Percentiles rank a stretch among this genome's conserved stretches.
Evolutionary conservation across 2,888 invertebrate species (phyloP).

Genomic region (Lochmaea crataegi): DNA sequence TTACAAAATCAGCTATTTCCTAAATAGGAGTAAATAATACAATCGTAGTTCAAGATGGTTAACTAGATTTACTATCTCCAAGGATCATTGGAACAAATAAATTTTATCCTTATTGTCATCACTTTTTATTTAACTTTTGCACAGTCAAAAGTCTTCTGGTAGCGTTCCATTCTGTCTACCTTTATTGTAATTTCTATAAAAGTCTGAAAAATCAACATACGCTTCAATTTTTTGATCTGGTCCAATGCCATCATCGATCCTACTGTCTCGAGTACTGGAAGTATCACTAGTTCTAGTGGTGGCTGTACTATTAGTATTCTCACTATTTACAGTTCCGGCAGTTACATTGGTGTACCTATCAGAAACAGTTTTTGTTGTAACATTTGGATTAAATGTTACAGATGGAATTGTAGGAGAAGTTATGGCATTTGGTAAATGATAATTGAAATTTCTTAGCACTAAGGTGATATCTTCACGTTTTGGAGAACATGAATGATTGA

Average conservation of each 20-base stretch:
- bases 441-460: conserved; percentile 87
- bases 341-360: conserved; percentile 43
- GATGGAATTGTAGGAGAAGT: conserved; percentile 68
- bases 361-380: conserved; percentile 49
- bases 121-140: background rate
- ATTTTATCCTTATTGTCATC: background rate
- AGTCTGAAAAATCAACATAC: conserved; percentile 88
- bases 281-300: conserved; percentile 61
- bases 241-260: conserved; percentile 66
- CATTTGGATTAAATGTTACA: conserved; percentile 72
- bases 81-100: too few species aligned
- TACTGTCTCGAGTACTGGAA: conserved; percentile 54
- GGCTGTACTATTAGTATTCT: conserved; percentile 55
- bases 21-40: too few species aligned
- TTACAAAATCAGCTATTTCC: too few species aligned
- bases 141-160: conserved; percentile 67
- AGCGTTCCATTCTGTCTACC: conserved; percentile 75
- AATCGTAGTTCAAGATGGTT: too few species aligned
- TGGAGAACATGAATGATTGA: conserved; percentile 65
- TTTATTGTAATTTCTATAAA: conserved; percentile 77
- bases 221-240: conserved; percentile 78
- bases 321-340: conserved; percentile 45
- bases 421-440: conserved; percentile 75
- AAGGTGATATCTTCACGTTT: conserved; percentile 88
- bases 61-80: too few species aligned